Conservation (phyloP, 2,888 invertebrate genomes). For the Nymphalis urticae region DNA sequence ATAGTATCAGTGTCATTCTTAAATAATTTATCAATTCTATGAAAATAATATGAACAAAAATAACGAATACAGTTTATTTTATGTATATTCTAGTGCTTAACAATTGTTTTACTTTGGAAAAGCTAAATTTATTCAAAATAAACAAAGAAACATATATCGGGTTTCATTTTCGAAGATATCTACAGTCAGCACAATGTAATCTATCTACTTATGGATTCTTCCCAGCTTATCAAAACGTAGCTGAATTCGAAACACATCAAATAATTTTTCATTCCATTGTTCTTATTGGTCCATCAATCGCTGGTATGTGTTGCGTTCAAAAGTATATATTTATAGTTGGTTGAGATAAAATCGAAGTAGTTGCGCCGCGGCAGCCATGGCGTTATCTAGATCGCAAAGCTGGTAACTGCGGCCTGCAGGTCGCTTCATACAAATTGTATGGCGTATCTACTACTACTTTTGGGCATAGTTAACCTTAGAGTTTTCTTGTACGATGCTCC, state of each 20-base stretch:
- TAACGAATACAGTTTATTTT: too few species aligned
- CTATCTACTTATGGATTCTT: too few species aligned
- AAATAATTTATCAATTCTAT: too few species aligned
- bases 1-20: too few species aligned
- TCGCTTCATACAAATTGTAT: conserved; percentile 80
- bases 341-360: conserved; percentile 69
- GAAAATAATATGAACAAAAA: too few species aligned
- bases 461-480: conserved; percentile 80
- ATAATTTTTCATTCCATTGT: conserved; percentile 63
- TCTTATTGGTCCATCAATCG: conserved; percentile 75
- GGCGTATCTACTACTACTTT: conserved; percentile 76
- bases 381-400: conserved; percentile 71
- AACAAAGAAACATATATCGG: too few species aligned
- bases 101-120: too few species aligned
- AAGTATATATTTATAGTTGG: conserved; percentile 60
- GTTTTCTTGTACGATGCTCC: conserved; percentile 57
- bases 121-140: too few species aligned
- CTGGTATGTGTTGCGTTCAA: conserved; percentile 54
- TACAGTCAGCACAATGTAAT: too few species aligned
- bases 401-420: conserved; percentile 66
- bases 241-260: neutral
- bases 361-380: conserved; percentile 62
- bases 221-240: neutral
- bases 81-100: too few species aligned
- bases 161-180: too few species aligned